phyloP scores from a whole-genome alignment of 2,888 invertebrate species.

The Piscicola geometra region DNA sequence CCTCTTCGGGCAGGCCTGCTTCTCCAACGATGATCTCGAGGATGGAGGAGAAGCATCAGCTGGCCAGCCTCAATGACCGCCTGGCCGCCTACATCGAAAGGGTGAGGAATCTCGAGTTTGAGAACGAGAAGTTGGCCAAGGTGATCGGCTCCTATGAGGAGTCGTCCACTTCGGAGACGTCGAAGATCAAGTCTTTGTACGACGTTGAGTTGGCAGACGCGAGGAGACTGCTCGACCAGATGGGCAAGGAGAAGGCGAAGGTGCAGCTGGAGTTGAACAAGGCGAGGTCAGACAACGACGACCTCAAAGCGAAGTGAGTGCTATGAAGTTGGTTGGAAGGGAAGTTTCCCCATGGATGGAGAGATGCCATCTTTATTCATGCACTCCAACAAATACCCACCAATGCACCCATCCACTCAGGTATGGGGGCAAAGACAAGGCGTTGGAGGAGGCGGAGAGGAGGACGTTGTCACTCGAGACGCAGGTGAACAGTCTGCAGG shows the following conservation, averaged over 20 bases:
- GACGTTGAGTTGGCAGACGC: conserved; percentile 87
- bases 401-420: conserved; percentile 5
- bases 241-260: conserved; percentile 84
- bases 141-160: conserved; percentile 63
- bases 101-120: conserved; percentile 83
- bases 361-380: too few species aligned
- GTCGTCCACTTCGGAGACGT: conserved; percentile 78
- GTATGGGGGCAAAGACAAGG: conserved; percentile 33
- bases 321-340: not conserved
- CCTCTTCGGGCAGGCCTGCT: conserved; percentile 45
- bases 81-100: conserved; percentile 92
- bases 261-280: conserved; percentile 76
- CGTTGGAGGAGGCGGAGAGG: conserved; percentile 62
- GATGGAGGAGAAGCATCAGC: conserved; percentile 85
- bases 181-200: conserved; percentile 83
- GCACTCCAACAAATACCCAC: too few species aligned
- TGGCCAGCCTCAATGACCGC: conserved; percentile 90
- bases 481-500: conserved; percentile 48
- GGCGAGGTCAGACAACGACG: conserved; percentile 51
- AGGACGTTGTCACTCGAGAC: conserved; percentile 58
- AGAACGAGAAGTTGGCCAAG: conserved; percentile 64
- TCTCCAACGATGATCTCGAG: conserved; percentile 79
- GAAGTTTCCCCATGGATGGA: too few species aligned
- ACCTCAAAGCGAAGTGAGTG: conserved; percentile 53
- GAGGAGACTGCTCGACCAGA: conserved; percentile 82